phyloP scores from a whole-genome alignment of 2,113 vertebrate genomes.

The Eublepharis macularius region DNA sequence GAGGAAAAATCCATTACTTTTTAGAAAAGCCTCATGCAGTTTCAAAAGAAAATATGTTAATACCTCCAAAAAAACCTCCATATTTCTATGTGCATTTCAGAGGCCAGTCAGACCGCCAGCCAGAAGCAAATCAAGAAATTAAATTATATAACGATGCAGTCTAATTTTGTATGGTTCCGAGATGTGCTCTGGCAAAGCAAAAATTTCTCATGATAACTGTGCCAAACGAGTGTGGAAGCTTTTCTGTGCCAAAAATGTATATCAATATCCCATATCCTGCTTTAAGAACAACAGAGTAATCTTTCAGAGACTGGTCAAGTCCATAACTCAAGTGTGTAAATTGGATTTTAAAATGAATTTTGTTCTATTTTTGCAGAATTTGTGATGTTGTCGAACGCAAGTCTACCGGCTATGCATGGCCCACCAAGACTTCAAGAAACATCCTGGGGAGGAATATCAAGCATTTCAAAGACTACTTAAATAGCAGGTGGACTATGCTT shows the following conservation, averaged over 20 bases:
- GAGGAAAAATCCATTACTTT: constrained; percentile 79
- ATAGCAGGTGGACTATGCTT: background rate
- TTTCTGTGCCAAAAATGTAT: background rate
- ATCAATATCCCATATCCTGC: background rate
- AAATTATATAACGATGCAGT: constrained; percentile 49
- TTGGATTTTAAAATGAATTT: background rate
- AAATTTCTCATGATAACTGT: constrained; percentile 3
- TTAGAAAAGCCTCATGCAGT: constrained; percentile 75
- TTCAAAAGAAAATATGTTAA: constrained; percentile 84
- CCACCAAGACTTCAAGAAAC: background rate
- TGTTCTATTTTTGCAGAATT: background rate
- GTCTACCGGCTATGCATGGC: background rate
- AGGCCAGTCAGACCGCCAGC: constrained; percentile 59
- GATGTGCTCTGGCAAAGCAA: constrained; percentile 24
- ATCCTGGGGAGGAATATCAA: background rate
- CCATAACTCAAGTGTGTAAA: background rate
- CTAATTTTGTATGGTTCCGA: constrained; percentile 41
- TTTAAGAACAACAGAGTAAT: background rate
- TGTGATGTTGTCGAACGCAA: background rate
- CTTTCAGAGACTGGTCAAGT: fast-evolving
- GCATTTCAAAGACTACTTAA: background rate
- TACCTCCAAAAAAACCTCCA: constrained; percentile 30
- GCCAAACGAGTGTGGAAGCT: fast-evolving
- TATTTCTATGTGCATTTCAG: constrained; percentile 58
- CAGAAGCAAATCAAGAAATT: constrained; percentile 71